phyloP scores from a whole-genome alignment of 2,113 vertebrate genomes.

The Gavia stellata region DNA sequence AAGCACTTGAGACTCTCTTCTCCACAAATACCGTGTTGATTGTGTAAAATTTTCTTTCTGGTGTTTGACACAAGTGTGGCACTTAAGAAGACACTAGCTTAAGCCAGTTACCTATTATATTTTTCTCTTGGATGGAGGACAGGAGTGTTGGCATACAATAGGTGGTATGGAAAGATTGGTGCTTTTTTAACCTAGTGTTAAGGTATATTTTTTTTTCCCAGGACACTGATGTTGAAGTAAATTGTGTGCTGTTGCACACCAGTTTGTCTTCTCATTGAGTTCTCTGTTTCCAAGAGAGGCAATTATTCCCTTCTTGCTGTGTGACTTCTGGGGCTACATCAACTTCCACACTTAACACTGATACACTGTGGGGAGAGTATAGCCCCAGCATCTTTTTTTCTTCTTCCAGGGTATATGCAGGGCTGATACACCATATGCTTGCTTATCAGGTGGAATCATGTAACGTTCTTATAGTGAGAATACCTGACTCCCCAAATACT shows the following conservation, averaged over 20 bases:
- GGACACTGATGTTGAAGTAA: not conserved
- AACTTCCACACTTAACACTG: not conserved
- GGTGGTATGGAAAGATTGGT: not conserved
- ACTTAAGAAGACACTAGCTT: not conserved
- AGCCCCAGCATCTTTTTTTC: not conserved
- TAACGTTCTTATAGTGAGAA: not conserved
- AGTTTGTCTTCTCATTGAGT: not conserved
- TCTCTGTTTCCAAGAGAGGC: not conserved
- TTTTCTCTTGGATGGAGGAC: not conserved
- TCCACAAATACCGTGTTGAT: not conserved
- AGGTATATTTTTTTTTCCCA: not conserved
- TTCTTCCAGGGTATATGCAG: not conserved
- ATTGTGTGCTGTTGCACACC: not conserved
- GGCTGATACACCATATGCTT: not conserved
- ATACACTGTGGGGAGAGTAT: not conserved
- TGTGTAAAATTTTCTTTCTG: not conserved
- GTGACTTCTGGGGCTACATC: not conserved
- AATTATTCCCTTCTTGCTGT: not conserved
- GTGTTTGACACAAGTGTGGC: not conserved
- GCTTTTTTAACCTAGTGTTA: not conserved
- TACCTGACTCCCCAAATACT: not conserved
- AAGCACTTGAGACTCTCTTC: not conserved
- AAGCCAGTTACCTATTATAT: not conserved
- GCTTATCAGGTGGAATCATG: not conserved
- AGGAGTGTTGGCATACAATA: not conserved